Evolutionary conservation across 2,888 invertebrate species (phyloP).

Genomic region (Acholoe squamosa): DNA sequence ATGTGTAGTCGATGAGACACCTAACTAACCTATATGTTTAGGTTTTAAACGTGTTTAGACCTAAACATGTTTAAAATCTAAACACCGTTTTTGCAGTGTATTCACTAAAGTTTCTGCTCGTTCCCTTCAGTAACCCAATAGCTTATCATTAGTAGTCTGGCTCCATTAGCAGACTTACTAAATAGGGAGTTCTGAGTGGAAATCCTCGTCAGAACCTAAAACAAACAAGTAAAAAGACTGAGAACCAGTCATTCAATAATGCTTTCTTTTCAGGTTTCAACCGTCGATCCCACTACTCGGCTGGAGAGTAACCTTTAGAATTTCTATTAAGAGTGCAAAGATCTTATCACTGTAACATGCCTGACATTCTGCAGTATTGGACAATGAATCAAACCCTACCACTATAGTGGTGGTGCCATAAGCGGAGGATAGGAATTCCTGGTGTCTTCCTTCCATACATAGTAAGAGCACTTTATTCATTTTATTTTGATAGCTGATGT

Average conservation of each 20-base stretch:
- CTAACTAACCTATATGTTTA: too few relatives aligned
- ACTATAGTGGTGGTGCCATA: neutral
- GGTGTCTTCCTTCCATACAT: neutral
- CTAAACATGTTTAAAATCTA: too few relatives aligned
- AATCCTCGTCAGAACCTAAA: neutral
- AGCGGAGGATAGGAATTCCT: neutral
- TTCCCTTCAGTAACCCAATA: too few relatives aligned
- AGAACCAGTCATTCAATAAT: neutral
- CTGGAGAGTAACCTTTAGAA: constrained; percentile 4
- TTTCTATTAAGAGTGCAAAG: neutral
- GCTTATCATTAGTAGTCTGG: too few relatives aligned
- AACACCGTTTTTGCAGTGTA: too few relatives aligned
- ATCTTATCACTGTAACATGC: neutral
- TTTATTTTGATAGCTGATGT: neutral
- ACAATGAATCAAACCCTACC: neutral
- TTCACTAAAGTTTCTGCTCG: too few relatives aligned
- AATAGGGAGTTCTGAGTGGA: neutral
- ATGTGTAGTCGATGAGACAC: too few relatives aligned
- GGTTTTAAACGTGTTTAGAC: too few relatives aligned
- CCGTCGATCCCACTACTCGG: neutral
- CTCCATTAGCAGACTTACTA: neutral
- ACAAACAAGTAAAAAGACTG: neutral
- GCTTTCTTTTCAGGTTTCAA: neutral
- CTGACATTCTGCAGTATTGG: neutral
- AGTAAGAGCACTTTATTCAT: neutral